Evolutionary conservation across 2,797 vertebrate genomes (phyloP), one percentile per base, ranked within the genome.

Genomic region (Rhinichthys osculus): DNA sequence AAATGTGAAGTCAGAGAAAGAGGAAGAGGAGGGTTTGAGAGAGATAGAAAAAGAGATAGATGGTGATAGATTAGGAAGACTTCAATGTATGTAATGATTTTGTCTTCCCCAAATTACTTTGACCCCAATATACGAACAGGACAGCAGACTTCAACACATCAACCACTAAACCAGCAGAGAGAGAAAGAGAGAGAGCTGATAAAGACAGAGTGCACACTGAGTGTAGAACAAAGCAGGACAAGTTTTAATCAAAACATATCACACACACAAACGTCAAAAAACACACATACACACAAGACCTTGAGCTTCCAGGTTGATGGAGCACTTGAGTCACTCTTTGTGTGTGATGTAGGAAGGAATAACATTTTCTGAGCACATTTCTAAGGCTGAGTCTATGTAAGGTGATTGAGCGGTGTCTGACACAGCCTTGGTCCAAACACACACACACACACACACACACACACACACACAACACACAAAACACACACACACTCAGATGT

Each of bases 181-280:
- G 13, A 69, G 64, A 44, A 38, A 57, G 40, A 59, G 84, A 50
- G 23, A 81, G 38, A 30, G 73, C 30, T 81, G 84, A 85, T 85
- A 50, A 80, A 85, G 84, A 85, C 70, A 73, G 69, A 80, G 78
- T 59, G 64, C 66, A 77, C 42, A 77, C 87, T 59, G 85, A 54
- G 88, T 91, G 88, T 89, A 92, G 92, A 90, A 93, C 91, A 90
- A 89, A 90, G 90, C 90, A 42, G 89, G 92, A 92, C 92, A 92
- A 92, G 93, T 95, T 95, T 95, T 94, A 93, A 95, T 95, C 94
- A 95, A 94, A 92, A 89, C 91, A 92, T 92, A 85, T 85, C 67
- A 44, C 69, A 91, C 73, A 86, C 78, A 86, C 80, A 70, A 64
- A 84, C 76, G 19, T 57, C 27, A 84, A 70, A 84, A 67, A 79